phyloP scores from a whole-genome alignment of 2,113 vertebrate genomes.

The Lampris megalopsis region DNA sequence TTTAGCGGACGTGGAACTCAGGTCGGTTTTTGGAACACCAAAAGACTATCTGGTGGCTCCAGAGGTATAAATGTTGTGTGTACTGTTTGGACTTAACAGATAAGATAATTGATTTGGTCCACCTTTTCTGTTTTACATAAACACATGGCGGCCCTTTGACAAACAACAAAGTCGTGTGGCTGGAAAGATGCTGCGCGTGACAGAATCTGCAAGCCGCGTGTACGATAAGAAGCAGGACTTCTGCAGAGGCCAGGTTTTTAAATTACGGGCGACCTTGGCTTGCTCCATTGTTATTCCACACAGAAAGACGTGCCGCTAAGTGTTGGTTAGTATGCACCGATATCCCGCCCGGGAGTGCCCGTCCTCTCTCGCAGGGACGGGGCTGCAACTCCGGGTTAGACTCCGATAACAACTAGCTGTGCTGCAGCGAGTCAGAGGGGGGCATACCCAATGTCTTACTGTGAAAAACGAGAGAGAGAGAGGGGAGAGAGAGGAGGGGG shows the following conservation, averaged over 20 bases:
- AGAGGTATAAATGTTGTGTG: too few relatives aligned
- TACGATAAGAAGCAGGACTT: too few relatives aligned
- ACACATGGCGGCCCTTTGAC: too few relatives aligned
- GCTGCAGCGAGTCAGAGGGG: slow-evolving; percentile 38
- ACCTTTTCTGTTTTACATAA: too few relatives aligned
- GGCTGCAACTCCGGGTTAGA: slow-evolving; percentile 37
- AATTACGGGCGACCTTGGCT: slow-evolving; percentile 9
- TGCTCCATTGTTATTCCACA: neutral
- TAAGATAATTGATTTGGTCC: too few relatives aligned
- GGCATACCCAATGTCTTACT: slow-evolving; percentile 31
- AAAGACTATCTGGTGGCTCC: too few relatives aligned
- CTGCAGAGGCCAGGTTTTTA: neutral
- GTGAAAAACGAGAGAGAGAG: neutral
- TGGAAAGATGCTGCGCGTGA: too few relatives aligned
- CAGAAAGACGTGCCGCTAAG: slow-evolving; percentile 6
- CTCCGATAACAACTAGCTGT: slow-evolving; percentile 44
- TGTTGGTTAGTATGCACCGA: slow-evolving; percentile 45
- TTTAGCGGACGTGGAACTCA: too few relatives aligned
- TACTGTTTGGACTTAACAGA: too few relatives aligned
- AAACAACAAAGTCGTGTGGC: too few relatives aligned
- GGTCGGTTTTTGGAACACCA: too few relatives aligned
- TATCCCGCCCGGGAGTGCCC: slow-evolving; percentile 20
- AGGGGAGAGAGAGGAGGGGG: neutral
- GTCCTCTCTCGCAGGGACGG: slow-evolving; percentile 38
- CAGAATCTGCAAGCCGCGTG: too few relatives aligned